Conservation (phyloP, 2,888 invertebrate genomes). For the Diarsia brunnea region DNA sequence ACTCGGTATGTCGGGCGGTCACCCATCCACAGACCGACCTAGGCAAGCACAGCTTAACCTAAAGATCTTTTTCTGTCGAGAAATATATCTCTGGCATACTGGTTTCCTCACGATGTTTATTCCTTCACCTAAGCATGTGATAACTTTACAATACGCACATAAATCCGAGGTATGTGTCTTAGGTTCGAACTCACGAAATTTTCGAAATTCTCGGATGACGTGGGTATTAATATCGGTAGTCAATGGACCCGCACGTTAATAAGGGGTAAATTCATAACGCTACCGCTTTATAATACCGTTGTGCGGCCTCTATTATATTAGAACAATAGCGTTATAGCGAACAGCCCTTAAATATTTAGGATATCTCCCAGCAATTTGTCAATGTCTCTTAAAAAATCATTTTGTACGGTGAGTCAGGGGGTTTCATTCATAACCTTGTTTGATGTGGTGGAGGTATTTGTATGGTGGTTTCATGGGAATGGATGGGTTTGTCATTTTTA, state of each 20-base stretch:
- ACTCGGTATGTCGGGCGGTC: no score
- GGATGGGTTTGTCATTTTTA: not conserved
- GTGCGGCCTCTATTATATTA: slow-evolving; percentile 49
- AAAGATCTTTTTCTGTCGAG: no score
- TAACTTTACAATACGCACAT: no score
- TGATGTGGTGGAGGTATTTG: not conserved
- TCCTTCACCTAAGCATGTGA: no score
- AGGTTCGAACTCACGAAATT: no score
- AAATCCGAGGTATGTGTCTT: no score
- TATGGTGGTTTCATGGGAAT: not conserved
- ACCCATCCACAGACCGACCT: no score
- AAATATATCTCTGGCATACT: no score
- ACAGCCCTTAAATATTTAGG: slow-evolving; percentile 57
- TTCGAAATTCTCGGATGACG: no score
- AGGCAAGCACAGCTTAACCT: no score
- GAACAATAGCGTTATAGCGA: slow-evolving; percentile 51
- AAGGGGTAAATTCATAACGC: slow-evolving; percentile 81
- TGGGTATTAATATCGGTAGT: no score
- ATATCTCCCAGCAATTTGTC: slow-evolving; percentile 64
- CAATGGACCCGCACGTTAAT: slow-evolving; percentile 70
- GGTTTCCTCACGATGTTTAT: no score
- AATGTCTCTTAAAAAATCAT: slow-evolving; percentile 63
- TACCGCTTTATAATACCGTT: slow-evolving; percentile 69
- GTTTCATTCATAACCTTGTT: slow-evolving; percentile 39
- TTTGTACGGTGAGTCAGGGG: slow-evolving; percentile 45